Conservation (phyloP, 2,888 invertebrate species). For the Isotomurus palustris region DNA sequence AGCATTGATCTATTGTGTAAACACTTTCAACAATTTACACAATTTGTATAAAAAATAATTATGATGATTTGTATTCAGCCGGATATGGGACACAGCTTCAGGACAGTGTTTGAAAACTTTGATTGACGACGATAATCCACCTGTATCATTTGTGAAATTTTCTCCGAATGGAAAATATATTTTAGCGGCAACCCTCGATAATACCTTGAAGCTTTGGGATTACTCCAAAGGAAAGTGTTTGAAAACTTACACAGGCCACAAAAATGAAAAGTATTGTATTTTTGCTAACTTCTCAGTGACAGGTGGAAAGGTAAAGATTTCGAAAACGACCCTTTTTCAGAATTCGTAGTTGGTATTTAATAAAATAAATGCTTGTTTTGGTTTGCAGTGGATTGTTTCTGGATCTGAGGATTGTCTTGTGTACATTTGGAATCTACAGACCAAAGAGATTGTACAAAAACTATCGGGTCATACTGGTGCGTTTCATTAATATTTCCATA, state of each 20-base stretch:
- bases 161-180: slow-evolving; percentile 99
- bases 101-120: slow-evolving; percentile 98
- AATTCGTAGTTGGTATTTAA: neutral
- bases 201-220: slow-evolving; percentile 98
- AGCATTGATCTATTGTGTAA: neutral
- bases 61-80: slow-evolving; percentile 59
- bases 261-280: slow-evolving; percentile 99
- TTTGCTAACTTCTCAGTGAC: slow-evolving; percentile 99
- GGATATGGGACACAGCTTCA: slow-evolving; percentile 99
- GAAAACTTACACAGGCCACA: slow-evolving; percentile 97
- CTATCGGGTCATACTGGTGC: slow-evolving; percentile 91
- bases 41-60: slow-evolving; percentile 4
- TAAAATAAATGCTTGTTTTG: slow-evolving; percentile 6
- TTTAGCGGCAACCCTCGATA: slow-evolving; percentile 94
- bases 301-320: slow-evolving; percentile 80
- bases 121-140: slow-evolving; percentile 99
- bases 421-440: slow-evolving; percentile 99
- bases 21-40: neutral
- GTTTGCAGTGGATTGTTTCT: slow-evolving; percentile 93
- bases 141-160: slow-evolving; percentile 99
- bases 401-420: slow-evolving; percentile 99
- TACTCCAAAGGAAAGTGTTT: slow-evolving; percentile 97
- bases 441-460: slow-evolving; percentile 98
- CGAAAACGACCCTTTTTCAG: neutral
- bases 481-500: neutral